These are phyloP conservation scores for Tholera decimalis DNA, from an alignment of 2,888 invertebrate species.

Conservation along the genomic window DNA sequence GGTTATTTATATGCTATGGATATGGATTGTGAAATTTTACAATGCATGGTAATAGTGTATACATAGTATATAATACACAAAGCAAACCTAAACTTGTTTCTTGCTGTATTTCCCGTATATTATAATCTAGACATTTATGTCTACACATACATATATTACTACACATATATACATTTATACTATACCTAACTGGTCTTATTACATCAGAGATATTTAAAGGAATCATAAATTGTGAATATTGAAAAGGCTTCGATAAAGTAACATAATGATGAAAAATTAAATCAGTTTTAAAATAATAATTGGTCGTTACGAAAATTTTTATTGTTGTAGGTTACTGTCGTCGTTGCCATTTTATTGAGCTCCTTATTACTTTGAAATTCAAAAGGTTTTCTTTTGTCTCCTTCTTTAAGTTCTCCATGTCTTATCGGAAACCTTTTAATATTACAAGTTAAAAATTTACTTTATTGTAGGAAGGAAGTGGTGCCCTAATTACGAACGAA, in stretches of 20 bases:
- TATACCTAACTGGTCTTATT: neutral
- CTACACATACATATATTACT: too few species aligned
- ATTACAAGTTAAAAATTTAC: conserved; percentile 35
- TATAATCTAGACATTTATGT: neutral
- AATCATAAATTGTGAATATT: neutral
- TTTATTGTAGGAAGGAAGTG: conserved; percentile 37
- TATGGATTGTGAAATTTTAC: too few species aligned
- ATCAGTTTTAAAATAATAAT: conserved; percentile 22
- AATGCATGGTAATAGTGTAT: too few species aligned
- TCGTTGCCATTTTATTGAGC: neutral
- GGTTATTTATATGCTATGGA: too few species aligned
- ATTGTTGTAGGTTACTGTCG: conserved; percentile 1
- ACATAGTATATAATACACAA: too few species aligned
- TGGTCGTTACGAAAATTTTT: conserved; percentile 1
- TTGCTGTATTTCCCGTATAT: neutral
- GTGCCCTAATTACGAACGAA: conserved; percentile 31
- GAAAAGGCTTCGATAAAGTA: neutral
- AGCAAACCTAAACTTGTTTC: neutral
- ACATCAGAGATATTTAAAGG: neutral
- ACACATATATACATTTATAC: too few species aligned
- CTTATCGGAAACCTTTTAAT: conserved; percentile 49
- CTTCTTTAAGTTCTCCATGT: conserved; percentile 29
- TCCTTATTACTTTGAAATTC: conserved; percentile 30
- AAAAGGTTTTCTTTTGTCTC: conserved; percentile 29
- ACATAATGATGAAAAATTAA: conserved; percentile 1